A percentile compares a stretch with the other conserved stretches of the same genome.
phyloP scores from a whole-genome alignment of 1,140 invertebrate species.

The Zeugodacus cucurbitae region DNA sequence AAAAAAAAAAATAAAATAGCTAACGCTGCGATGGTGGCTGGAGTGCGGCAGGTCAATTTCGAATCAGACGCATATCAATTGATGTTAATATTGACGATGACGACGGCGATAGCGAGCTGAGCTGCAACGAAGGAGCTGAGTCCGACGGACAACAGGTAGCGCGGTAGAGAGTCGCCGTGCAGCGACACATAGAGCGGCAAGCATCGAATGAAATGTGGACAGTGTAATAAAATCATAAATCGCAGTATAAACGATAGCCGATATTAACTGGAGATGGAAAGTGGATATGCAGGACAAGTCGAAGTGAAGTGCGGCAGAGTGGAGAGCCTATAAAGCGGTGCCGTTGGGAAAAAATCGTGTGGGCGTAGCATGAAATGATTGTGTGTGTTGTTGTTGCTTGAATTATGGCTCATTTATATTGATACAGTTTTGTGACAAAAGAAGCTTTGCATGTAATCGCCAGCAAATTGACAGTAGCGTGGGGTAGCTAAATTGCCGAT shows the following conservation, averaged over 20 bases:
- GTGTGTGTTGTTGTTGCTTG: neutral
- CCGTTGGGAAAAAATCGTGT: neutral
- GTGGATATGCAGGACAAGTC: neutral
- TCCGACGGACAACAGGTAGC: neutral
- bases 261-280: neutral
- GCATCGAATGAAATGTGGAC: constrained; percentile 27
- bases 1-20: neutral
- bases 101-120: neutral
- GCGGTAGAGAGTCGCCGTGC: no score
- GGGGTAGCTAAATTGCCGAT: neutral
- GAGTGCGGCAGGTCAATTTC: neutral
- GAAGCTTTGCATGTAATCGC: neutral
- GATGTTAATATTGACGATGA: constrained; percentile 16
- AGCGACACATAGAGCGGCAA: neutral
- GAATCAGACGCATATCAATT: neutral
- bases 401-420: constrained; percentile 22
- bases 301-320: neutral
- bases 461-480: neutral
- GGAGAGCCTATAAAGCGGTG: no score
- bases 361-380: neutral
- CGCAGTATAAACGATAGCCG: neutral
- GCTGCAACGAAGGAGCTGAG: neutral
- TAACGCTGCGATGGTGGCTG: neutral
- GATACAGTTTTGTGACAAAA: neutral
- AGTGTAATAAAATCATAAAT: constrained; percentile 39